Base-by-base conservation (phyloP, 2,113 vertebrate species). In the Pycnonotus jocosus region DNA sequence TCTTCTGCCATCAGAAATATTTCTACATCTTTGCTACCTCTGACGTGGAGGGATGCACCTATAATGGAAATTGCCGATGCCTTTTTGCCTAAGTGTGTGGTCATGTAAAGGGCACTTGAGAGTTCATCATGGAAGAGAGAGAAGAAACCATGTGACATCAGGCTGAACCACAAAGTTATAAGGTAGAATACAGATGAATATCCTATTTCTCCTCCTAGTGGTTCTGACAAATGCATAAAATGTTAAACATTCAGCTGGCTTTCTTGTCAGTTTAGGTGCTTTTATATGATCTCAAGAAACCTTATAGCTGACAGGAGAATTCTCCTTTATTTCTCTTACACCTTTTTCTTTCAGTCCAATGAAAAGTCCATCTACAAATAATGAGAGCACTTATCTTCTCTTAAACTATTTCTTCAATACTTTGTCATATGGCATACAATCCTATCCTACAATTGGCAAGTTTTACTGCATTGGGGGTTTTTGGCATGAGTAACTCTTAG, bases 51-150 rank as follows among this genome's bases (percentile, higher is more conserved):
- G 4, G 15, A 27, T 35, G 11, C 3, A 30, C 4, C 4, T 57
- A 9, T 18, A 58, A 22, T 20, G 18, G 37, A 69, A 86, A 71
- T 21, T 4, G 3, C 9, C 0, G 0, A 21, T 54, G 44, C 5
- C 4, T 80, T 81, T 88, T 86, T 73, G 12, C 20, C 35, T 51
- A 47, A 48, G 16, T 5, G 37, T n/a, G 27, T 53, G 18, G 3
- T 44, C 90, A 38, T 40, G 47, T 78, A 94, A 70, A 73, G 13
- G 19, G 2, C 11, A 47, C 20, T 35, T 58, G 21, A 38, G 74
- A 44, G 11, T 25, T 13, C 12, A 3, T 72, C 11, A 33, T 9
- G 9, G 31, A 42, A 82, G 60, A 58, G 51, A 79, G 10, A 25
- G 31, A 69, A 53, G 21, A 37, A 91, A 48, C 19, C 9, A 14